Base-by-base conservation (phyloP, 2,888 invertebrate species). In the Drosophila rellima region DNA sequence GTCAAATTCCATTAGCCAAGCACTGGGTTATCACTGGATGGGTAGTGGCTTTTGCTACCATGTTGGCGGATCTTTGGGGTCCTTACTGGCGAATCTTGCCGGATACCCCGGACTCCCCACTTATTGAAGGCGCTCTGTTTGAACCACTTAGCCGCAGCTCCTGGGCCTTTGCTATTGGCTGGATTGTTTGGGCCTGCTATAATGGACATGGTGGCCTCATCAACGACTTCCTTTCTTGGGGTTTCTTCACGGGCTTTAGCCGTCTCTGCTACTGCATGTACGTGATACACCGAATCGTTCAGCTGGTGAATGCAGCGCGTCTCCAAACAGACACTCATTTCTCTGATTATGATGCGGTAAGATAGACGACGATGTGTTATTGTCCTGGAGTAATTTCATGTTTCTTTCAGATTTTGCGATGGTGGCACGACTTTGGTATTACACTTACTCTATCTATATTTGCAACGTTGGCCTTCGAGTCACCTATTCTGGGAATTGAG, bases 381-480 rank as follows among this genome's bases (percentile, higher is more conserved):
- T 15, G 1, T 37, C 3, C 45, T 33, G 10, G 23, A 44, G 31
- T 76, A 10, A 67, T 69, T 65, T 39, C 62, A 15, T 15, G 57
- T 54, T 15, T 0, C 7, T 48, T 72, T 10, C 88, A 93, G 91
- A 80, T 93, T 23, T 90, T 93, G 67, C 83, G 89, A 47, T 93
- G 92, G 88, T 93, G 93, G 91, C 92, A 93, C 10, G 93, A 93
- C 84, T 92, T 93, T 54, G 89, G 92, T 29, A 82, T 92, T 8
- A 90, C 92, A 10, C 70, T 93, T 42, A 80, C 90, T 2, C 59
- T 92, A 4, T 92, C 93, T 8, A 87, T 92, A 23, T 89, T 93
- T 55, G 93, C 92, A 72, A 92, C 92, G 2, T 75, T 94, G 62
- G 91, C 93, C 15, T 94, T 94, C 70, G 94, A 94, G 80, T 90